Evolutionary conservation across 2,113 vertebrate species (phyloP).

Genomic region (Chloroceryle aenea): DNA sequence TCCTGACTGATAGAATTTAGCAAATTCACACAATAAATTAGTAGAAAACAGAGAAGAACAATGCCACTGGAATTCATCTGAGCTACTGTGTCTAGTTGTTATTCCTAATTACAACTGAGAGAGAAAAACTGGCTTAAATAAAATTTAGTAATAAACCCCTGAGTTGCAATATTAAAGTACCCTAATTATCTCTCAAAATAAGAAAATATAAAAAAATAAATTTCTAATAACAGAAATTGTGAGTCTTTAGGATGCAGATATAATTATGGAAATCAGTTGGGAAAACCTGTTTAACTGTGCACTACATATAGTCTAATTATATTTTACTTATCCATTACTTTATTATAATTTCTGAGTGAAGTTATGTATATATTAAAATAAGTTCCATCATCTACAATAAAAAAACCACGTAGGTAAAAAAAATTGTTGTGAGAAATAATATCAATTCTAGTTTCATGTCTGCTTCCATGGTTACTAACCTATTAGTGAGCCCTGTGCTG

Average conservation of each 20-base stretch:
- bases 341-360: neutral
- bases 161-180: neutral
- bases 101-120: neutral
- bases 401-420: neutral
- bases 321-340: neutral
- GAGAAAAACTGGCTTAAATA: neutral
- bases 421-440: neutral
- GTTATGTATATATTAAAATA: neutral
- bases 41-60: neutral
- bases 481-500: no score
- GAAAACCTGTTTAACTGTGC: neutral
- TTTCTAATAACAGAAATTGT: neutral
- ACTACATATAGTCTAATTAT: neutral
- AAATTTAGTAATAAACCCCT: neutral
- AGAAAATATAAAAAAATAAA: neutral
- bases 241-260: neutral
- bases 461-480: no score
- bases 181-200: neutral
- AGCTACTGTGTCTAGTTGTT: neutral
- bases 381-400: neutral
- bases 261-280: neutral
- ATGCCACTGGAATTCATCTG: neutral
- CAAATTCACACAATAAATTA: constrained; percentile 30
- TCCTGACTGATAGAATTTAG: constrained; percentile 44
- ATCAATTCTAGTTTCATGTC: neutral